These are phyloP conservation scores for Sebastes kiyomatsui DNA, from an alignment of 2,797 vertebrate genomes.

Conservation along the genomic window DNA sequence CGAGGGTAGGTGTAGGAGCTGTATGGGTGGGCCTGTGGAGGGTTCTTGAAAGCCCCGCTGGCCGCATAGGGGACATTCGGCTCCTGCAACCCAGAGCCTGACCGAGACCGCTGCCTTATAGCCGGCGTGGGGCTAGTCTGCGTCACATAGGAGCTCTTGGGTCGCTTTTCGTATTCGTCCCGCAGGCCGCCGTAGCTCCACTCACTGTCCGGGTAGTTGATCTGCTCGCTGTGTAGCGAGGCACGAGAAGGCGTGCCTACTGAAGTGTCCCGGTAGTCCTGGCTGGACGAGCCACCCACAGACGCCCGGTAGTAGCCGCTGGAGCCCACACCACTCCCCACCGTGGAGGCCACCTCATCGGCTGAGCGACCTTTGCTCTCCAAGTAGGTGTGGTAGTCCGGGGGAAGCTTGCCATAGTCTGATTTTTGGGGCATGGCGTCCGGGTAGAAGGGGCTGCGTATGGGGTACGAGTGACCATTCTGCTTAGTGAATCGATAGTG, in stretches of 20 bases:
- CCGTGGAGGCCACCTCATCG: conserved; percentile 84
- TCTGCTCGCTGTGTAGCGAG: conserved; percentile 89
- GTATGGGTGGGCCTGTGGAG: conserved; percentile 91
- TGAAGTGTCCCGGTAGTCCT: conserved; percentile 92
- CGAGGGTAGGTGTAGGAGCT: conserved; percentile 98
- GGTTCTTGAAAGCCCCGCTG: conserved; percentile 89
- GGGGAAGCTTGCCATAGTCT: conserved; percentile 87
- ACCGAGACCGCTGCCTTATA: conserved; percentile 94
- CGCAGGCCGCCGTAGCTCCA: conserved; percentile 88
- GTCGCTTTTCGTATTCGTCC: conserved; percentile 93
- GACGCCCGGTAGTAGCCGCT: conserved; percentile 91
- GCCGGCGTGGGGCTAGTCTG: conserved; percentile 93
- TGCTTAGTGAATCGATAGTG: conserved; percentile 88
- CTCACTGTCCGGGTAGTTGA: conserved; percentile 88
- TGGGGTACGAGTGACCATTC: conserved; percentile 89
- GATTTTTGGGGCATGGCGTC: conserved; percentile 90
- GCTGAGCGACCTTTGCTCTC: conserved; percentile 89
- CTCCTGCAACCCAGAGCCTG: conserved; percentile 96
- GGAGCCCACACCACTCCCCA: conserved; percentile 85
- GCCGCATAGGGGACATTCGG: conserved; percentile 89
- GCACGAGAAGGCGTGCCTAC: conserved; percentile 87
- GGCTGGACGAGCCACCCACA: conserved; percentile 88
- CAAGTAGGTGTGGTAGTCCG: conserved; percentile 90
- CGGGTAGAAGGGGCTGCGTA: conserved; percentile 88
- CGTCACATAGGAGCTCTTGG: conserved; percentile 93